Evolutionary conservation across 2,113 vertebrate species (phyloP).

Genomic region (Tympanuchus pallidicinctus): DNA sequence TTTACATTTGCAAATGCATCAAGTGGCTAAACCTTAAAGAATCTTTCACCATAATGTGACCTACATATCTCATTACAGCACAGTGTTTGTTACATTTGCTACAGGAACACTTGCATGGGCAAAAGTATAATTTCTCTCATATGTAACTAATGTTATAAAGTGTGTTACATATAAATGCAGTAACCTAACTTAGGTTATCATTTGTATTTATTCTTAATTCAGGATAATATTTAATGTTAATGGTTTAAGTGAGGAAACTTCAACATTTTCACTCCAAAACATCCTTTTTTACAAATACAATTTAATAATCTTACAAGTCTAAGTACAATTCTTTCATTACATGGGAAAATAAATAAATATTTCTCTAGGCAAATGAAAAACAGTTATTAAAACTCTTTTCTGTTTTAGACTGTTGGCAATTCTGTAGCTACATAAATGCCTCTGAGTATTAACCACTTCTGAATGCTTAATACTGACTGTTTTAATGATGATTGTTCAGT

Average conservation of each 20-base stretch:
- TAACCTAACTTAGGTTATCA: background rate
- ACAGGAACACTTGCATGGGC: background rate
- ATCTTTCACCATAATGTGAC: conserved; percentile 3
- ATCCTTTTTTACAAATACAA: background rate
- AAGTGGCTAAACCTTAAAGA: conserved; percentile 24
- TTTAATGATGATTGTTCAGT: conserved; percentile 6
- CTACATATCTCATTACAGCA: conserved; percentile 13
- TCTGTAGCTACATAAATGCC: background rate
- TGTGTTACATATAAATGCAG: background rate
- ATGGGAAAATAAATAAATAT: background rate
- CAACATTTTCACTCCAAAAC: background rate
- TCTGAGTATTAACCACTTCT: background rate
- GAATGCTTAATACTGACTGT: background rate
- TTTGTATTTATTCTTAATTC: conserved; percentile 18
- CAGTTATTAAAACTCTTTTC: background rate
- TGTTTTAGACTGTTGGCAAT: background rate
- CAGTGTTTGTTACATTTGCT: background rate
- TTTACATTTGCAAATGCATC: conserved; percentile 57
- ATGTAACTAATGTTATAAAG: background rate
- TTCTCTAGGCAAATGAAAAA: background rate
- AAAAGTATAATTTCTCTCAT: background rate
- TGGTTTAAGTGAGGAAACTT: background rate
- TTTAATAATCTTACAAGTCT: background rate
- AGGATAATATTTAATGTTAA: background rate
- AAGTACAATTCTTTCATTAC: background rate